Base-by-base conservation (phyloP, 2,797 vertebrate species). In the Tamandua tetradactyla region DNA sequence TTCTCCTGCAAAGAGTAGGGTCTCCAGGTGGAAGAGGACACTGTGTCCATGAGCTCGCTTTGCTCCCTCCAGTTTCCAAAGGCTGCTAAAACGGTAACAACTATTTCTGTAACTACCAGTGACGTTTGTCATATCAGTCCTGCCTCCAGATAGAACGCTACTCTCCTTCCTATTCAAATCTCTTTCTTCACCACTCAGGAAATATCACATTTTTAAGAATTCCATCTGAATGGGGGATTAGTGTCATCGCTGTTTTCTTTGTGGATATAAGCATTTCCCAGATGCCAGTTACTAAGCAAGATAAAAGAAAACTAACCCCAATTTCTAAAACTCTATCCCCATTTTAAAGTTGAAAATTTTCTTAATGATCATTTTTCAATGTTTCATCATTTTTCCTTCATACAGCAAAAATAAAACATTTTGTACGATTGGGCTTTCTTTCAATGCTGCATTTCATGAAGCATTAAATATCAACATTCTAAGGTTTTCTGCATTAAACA, bases 381-480 rank as follows among this genome's bases (percentile, higher is more conserved):
- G 49, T 59, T 83, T 83, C 55, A 25, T 75, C 80, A 87, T 55
- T 75, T 91, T 94, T 78, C 12, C 85, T 87, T 93, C 57, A 52
- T 18, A 71, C 52, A 23, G 52, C 87, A 92, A 66, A 79, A 93
- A 37, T 30, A 82, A 85, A 69, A 78, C 30, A 62, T 85, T 94
- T 94, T 84, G 32, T 42, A 81, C 32, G 20, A 14, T 20, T 62
- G 17, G 90, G 32, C 64, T 32, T 82, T 89, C 89, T 85, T 89
- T 69, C 86, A 95, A 84, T 85, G 35, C 25, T 62, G 14, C 13
- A 68, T 88, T 95, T 93, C 27, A 40, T 68, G 18, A 91, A 89
- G 40, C 71, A 92, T 82, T 96, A 81, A 90, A 85, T 80, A 62
- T 80, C 71, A 92, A 55, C 52, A 92, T 52, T 78, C 40, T 42